Percentiles rank a stretch among this genome's conserved stretches.
These are phyloP conservation scores for Isurus oxyrinchus DNA, from an alignment of 2,113 vertebrate genomes.

Conservation along the genomic window DNA sequence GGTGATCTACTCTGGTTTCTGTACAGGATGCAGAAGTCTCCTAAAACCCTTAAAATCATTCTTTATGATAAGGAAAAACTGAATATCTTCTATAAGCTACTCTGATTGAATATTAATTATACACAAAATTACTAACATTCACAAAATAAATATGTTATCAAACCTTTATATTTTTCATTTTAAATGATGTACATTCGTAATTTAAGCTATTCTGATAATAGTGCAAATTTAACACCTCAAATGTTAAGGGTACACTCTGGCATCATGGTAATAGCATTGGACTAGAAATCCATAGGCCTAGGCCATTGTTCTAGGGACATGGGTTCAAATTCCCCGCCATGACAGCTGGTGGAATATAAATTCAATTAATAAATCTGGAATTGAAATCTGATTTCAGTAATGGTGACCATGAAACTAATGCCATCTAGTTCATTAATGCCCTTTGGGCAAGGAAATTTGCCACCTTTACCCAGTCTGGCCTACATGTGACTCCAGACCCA, in stretches of 20 bases:
- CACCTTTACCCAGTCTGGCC: not conserved
- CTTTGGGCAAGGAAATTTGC: not conserved
- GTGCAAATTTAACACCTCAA: not conserved
- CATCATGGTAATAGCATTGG: not conserved
- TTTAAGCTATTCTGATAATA: not conserved
- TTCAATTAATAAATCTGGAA: not conserved
- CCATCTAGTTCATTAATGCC: not conserved
- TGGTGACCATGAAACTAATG: not conserved
- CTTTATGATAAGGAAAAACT: not conserved
- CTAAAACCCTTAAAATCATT: not conserved
- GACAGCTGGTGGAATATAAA: not conserved
- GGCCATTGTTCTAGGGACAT: not conserved
- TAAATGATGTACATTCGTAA: not conserved
- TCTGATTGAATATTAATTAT: not conserved
- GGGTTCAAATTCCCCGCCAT: not conserved
- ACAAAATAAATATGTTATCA: not conserved
- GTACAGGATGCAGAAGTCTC: not conserved
- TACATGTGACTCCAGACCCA: not conserved
- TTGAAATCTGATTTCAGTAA: not conserved
- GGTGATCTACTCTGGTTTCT: not conserved
- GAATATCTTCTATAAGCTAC: not conserved
- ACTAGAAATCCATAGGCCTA: not conserved
- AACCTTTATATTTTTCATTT: not conserved
- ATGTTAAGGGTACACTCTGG: not conserved
- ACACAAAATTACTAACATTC: not conserved